These are phyloP conservation scores for Mythimna vitellina DNA, from an alignment of 2,888 invertebrate species.

Conservation along the genomic window DNA sequence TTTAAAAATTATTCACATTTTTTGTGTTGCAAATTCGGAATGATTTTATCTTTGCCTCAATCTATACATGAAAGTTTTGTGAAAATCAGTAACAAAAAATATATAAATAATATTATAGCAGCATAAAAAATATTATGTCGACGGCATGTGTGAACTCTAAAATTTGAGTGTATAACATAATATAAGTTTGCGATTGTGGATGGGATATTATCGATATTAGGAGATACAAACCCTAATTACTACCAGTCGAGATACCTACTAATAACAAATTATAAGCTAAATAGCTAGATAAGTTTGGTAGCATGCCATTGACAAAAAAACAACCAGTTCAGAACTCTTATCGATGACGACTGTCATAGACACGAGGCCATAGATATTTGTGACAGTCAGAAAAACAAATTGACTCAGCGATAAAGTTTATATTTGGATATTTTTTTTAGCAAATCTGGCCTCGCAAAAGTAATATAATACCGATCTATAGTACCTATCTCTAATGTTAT, in stretches of 20 bases:
- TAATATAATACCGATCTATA: neutral
- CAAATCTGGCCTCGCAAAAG: neutral
- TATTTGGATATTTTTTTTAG: neutral
- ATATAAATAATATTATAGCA: too few species aligned
- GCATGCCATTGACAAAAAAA: neutral
- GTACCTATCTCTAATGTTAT: constrained; percentile 15
- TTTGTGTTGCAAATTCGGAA: constrained; percentile 24
- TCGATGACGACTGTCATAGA: neutral
- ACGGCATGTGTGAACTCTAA: neutral
- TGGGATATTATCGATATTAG: neutral
- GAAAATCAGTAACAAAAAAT: neutral
- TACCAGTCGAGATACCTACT: neutral
- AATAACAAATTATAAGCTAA: neutral
- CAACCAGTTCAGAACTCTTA: neutral
- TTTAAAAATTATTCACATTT: constrained; percentile 15
- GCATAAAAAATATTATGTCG: neutral
- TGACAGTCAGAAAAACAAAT: constrained; percentile 1
- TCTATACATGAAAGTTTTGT: constrained; percentile 1
- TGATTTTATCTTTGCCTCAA: constrained; percentile 23
- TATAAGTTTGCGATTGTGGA: too few species aligned
- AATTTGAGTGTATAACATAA: too few species aligned
- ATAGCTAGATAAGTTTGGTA: neutral
- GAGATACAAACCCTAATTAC: neutral
- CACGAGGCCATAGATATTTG: neutral
- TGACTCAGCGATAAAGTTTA: constrained; percentile 12